Conservation (phyloP, 1,140 invertebrate species). For the Maconellicoccus hirsutus region DNA sequence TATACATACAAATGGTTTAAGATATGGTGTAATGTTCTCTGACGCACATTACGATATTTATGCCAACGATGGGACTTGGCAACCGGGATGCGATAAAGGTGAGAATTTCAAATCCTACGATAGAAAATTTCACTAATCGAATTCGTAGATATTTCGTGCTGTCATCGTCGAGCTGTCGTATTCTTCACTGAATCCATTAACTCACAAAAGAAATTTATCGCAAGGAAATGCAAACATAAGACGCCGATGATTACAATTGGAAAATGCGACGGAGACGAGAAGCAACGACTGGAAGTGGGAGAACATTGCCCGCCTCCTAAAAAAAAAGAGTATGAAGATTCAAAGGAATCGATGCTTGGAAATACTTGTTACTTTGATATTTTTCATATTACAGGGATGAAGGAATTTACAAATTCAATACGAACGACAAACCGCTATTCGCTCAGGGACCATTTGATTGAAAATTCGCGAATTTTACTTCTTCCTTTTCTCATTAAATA, state of each 20-base stretch:
- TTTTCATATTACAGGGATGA: not conserved
- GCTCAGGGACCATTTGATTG: not conserved
- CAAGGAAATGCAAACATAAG: too few relatives aligned
- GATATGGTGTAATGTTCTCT: conserved; percentile 39
- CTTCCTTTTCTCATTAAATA: too few relatives aligned
- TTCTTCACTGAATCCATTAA: too few relatives aligned
- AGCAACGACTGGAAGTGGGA: not conserved
- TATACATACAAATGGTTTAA: conserved; percentile 50
- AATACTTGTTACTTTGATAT: not conserved
- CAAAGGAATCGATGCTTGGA: not conserved
- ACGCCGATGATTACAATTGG: too few relatives aligned
- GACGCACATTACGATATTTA: conserved; percentile 51
- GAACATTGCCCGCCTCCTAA: not conserved
- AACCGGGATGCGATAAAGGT: conserved; percentile 44
- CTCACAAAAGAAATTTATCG: too few relatives aligned
- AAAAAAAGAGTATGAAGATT: not conserved
- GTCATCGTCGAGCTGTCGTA: too few relatives aligned
- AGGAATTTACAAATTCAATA: not conserved
- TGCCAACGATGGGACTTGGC: conserved; percentile 46
- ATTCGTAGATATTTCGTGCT: too few relatives aligned
- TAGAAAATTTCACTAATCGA: too few relatives aligned
- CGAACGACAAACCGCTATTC: not conserved
- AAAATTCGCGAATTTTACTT: too few relatives aligned
- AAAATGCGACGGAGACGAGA: too few relatives aligned
- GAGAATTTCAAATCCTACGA: too few relatives aligned